Evolutionary conservation across 2,888 invertebrate genomes (phyloP), one percentile per base, ranked within the genome.

Genomic region (Zygaena filipendulae): DNA sequence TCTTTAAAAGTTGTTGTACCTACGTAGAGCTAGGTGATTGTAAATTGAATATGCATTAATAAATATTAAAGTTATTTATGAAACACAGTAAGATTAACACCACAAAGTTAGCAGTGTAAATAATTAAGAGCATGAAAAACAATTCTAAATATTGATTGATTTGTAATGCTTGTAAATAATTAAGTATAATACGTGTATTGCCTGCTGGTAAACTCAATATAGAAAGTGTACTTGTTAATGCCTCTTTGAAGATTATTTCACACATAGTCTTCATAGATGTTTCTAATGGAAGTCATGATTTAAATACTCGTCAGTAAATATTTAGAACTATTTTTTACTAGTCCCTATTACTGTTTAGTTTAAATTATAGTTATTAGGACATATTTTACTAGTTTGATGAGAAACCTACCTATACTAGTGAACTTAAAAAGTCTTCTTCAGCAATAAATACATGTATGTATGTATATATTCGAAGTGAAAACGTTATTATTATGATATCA

Each of bases 71-170:
- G 16, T 16, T 77, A 77, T 79, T 77, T 75, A 79, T 72, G 60
- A 64, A 67, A 62, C 70, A 72, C 75, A 75, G 79, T 79, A 79
- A 79, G 79, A 57, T 69, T 66, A 77, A 79, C 79, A 79, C 79
- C 79, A 79, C 70, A 71, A 64, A 66, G 45, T 56, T 74, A 75
- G 75, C 51, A 51, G 44, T 79, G 79, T 79, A 79, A 55, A 79
- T 75, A 75, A 60, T 70, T 70, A 68, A 67, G 62, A 57, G 51
- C 45, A 56, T 59, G 53, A 60, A 63, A 50, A 42, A 58, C 62
- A 60, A 60, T 60, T 67, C 58, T 63, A 58, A 59, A 50, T 52
- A 59, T 41, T 42, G 51, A 54, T 52, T 60, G 45, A 53, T 64
- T 67, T 62, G 45, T 54, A 61, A 51, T 47, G 66, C 61, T 64